Base-by-base conservation (phyloP, 2,797 vertebrate species). In the Thunnus albacares region DNA sequence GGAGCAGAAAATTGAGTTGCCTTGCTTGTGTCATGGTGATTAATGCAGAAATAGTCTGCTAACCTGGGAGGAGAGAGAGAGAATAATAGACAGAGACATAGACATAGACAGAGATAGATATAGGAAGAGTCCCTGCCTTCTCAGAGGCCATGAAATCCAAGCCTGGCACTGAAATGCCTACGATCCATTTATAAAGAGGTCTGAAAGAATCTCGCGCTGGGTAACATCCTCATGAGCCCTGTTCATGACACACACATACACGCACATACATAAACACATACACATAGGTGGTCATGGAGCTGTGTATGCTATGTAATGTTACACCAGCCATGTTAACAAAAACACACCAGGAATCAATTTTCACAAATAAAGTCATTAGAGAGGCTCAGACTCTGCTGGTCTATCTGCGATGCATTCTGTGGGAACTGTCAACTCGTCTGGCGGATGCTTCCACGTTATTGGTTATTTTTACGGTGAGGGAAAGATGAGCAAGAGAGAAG, bases 1-100 rank as follows among this genome's bases (percentile, higher is more conserved):
- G 97, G 97, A 97, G 97, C 97, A 98, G 97, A 99, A 99, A 98
- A 99, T 98, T 99, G 97, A 98, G 97, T 98, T 97, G 97, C 97
- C 96, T 98, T 97, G 97, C 96, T 96, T 97, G 97, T 98, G 97
- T 98, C 98, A 98, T 97, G 97, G 97, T 98, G 97, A 99, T 98
- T 98, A 98, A 99, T 99, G 97, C 96, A 96, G 97, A 97, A 97
- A 97, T 97, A 98, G 97, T 97, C 97, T 95, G 96, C 96, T 95
- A 97, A 97, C 96, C 96, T 97, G 95, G 94, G 95, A 96, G 96
- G 93, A 95, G 94, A 69, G 80, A 73, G 72, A 69, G 71, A 75
- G 76, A 65, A 83, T 84, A 64, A 86, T 64, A 82, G 79, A 84
- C 71, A 75, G 59, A 84, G 86, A 90, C 80, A 75, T 52, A 47